Conservation (phyloP, 2,888 invertebrate species). For the Eutolmus rufibarbis region DNA sequence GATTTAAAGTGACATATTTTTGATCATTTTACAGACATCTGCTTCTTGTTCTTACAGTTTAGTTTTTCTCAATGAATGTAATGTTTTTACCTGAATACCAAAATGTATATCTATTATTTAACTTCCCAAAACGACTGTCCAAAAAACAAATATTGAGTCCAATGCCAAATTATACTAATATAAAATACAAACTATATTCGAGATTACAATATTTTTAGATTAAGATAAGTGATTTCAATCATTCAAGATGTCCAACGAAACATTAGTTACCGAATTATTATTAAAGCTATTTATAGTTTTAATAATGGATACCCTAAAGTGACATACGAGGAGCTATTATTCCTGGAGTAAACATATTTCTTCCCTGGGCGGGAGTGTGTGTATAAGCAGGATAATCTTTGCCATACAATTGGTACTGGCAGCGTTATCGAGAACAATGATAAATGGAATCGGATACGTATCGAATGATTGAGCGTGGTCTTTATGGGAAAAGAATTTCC, state of each 20-base stretch:
- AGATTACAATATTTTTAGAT: neutral
- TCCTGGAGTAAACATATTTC: neutral
- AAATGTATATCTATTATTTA: too few species aligned
- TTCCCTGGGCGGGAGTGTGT: neutral
- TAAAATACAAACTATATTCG: neutral
- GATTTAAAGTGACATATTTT: too few species aligned
- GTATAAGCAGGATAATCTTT: neutral
- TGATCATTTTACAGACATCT: too few species aligned
- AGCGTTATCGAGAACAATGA: neutral
- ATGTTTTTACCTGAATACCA: too few species aligned
- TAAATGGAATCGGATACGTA: neutral
- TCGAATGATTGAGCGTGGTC: neutral
- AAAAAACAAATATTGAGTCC: neutral
- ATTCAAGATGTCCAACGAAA: neutral
- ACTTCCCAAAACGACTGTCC: neutral
- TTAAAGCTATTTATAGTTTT: neutral
- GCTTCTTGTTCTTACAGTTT: too few species aligned
- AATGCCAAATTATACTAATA: neutral
- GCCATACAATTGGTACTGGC: neutral
- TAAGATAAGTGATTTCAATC: neutral
- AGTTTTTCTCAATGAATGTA: too few species aligned
- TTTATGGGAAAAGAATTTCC: neutral
- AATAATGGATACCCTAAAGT: neutral
- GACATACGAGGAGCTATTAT: neutral
- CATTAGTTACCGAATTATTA: neutral